A percentile compares a stretch with the other conserved stretches of the same genome.
Evolutionary conservation across 2,113 vertebrate species (phyloP).

Genomic region (Leptobrachium ailaonicum): DNA sequence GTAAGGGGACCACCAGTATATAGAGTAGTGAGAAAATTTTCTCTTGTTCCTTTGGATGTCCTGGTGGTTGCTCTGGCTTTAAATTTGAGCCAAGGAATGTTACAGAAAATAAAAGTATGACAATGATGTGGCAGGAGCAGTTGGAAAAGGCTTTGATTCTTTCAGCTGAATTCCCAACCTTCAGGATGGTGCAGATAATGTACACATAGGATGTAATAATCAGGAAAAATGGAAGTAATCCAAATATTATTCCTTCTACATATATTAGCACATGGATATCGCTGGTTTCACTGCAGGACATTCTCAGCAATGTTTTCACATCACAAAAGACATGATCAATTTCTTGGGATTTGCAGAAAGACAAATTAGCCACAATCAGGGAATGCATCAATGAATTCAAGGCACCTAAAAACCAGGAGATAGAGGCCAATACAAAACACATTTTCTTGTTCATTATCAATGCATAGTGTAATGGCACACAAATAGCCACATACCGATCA

Average conservation of each 20-base stretch:
- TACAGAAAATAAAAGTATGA: neutral
- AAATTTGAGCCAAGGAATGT: neutral
- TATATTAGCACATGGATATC: neutral
- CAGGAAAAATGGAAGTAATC: conserved; percentile 8
- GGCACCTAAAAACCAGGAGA: conserved; percentile 29
- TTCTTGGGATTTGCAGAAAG: conserved; percentile 19
- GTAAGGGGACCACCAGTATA: neutral
- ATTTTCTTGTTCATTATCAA: conserved; percentile 46
- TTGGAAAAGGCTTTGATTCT: conserved; percentile 42
- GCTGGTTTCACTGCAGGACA: conserved; percentile 10
- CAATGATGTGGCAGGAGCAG: conserved; percentile 12
- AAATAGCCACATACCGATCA: conserved; percentile 51
- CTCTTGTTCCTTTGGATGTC: neutral
- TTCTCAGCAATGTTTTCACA: conserved; percentile 9
- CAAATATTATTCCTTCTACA: neutral
- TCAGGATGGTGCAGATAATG: conserved; percentile 30
- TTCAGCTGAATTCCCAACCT: conserved; percentile 20
- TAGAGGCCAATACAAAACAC: neutral
- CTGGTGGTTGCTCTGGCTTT: neutral
- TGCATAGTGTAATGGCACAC: conserved; percentile 49
- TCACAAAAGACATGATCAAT: conserved; percentile 44
- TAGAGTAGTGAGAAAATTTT: neutral
- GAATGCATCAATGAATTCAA: neutral
- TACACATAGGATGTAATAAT: conserved; percentile 32
- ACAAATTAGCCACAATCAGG: neutral